Conservation (phyloP, 2,113 vertebrate species). For the Lucifuga dentata region DNA sequence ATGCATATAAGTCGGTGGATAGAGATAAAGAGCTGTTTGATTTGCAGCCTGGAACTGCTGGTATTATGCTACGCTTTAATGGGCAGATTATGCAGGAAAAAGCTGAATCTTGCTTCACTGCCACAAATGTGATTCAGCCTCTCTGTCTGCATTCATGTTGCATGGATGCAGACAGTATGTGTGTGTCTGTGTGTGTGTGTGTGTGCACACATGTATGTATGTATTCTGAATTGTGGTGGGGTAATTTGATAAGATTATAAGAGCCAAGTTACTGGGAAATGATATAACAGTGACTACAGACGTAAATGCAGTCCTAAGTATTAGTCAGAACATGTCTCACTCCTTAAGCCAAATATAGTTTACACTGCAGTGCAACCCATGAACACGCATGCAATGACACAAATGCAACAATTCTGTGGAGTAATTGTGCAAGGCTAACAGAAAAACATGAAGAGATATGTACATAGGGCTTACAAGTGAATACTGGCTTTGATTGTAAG, state of each 20-base stretch:
- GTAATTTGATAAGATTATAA: constrained; percentile 38
- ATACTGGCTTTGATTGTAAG: constrained; percentile 17
- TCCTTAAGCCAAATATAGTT: constrained; percentile 61
- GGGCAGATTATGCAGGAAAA: constrained; percentile 52
- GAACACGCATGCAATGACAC: constrained; percentile 14
- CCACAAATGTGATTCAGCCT: constrained; percentile 17
- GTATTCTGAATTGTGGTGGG: constrained; percentile 15
- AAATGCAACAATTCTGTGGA: background rate
- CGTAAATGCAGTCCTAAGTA: constrained; percentile 35
- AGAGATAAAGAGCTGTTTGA: constrained; percentile 70
- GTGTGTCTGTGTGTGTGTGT: constrained; percentile 16
- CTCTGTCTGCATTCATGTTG: constrained; percentile 28
- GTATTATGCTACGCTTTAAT: constrained; percentile 55
- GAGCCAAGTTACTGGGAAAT: constrained; percentile 36
- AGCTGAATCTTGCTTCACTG: constrained; percentile 48
- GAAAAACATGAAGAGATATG: constrained; percentile 12
- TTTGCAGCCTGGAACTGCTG: constrained; percentile 58
- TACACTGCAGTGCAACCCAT: constrained; percentile 21
- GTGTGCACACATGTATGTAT: constrained; percentile 3
- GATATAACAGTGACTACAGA: constrained; percentile 5
- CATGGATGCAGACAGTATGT: constrained; percentile 37
- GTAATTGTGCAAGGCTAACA: background rate
- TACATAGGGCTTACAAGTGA: constrained; percentile 10
- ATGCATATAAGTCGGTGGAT: constrained; percentile 46
- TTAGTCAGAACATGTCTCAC: constrained; percentile 70